phyloP scores from a whole-genome alignment of 2,113 vertebrate species.

The Suncus etruscus region DNA sequence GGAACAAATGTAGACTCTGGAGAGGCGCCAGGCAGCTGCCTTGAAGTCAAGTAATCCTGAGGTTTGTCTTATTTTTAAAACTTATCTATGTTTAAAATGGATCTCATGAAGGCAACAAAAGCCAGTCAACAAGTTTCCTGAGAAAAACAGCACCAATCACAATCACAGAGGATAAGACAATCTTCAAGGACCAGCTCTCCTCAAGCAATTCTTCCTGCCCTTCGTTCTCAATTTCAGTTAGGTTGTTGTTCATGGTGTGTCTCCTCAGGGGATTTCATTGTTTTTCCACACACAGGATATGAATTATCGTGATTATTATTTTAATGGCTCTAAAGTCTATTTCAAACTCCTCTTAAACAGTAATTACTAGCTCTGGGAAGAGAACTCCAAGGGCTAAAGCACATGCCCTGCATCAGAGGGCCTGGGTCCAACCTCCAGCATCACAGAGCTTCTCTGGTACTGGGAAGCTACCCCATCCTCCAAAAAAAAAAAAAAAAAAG shows the following conservation, averaged over 20 bases:
- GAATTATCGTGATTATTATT: background rate
- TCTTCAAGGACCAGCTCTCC: background rate
- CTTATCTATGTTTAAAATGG: slow-evolving; percentile 43
- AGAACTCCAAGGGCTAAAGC: no score
- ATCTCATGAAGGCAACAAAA: background rate
- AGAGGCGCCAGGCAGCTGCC: slow-evolving; percentile 63
- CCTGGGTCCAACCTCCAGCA: no score
- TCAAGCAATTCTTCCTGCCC: background rate
- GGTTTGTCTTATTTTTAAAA: slow-evolving; percentile 59
- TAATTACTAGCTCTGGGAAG: background rate
- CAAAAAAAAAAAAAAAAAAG: no score
- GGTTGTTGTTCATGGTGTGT: background rate
- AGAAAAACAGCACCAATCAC: background rate
- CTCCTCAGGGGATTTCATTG: background rate
- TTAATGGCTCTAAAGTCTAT: slow-evolving; percentile 20
- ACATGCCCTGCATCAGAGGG: no score
- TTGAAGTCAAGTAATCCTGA: slow-evolving; percentile 49
- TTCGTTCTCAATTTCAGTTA: background rate
- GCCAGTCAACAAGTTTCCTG: background rate
- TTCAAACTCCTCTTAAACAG: slow-evolving; percentile 2
- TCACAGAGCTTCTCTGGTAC: background rate
- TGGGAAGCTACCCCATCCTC: no score
- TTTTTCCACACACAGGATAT: slow-evolving; percentile 28
- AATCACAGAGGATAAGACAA: background rate
- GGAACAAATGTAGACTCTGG: slow-evolving; percentile 69